phyloP scores from a whole-genome alignment of 2,113 vertebrate species.

The Pantherophis guttatus region DNA sequence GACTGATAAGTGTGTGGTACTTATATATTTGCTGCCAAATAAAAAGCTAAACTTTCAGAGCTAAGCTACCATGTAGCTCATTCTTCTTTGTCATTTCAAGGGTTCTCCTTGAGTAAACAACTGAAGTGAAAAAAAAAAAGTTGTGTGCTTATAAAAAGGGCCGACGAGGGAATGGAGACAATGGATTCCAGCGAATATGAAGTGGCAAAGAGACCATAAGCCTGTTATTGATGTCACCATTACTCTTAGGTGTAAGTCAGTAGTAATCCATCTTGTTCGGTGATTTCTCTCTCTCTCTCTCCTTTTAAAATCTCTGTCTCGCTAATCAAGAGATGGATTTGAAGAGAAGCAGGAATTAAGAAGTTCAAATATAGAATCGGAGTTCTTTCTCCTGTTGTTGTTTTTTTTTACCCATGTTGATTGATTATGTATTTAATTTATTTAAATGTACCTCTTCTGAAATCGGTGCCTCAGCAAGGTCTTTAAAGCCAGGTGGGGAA shows the following conservation, averaged over 20 bases:
- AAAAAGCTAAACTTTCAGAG: neutral
- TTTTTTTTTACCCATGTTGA: neutral
- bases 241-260: constrained; percentile 9
- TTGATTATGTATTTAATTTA: constrained; percentile 34
- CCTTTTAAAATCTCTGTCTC: constrained; percentile 34
- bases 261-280: constrained; percentile 40
- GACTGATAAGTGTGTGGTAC: neutral
- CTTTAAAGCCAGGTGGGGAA: neutral
- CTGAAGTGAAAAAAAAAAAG: neutral
- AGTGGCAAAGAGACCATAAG: neutral
- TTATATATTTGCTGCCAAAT: neutral
- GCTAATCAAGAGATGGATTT: constrained; percentile 43
- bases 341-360: constrained; percentile 15
- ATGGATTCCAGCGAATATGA: neutral
- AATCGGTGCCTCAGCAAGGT: neutral
- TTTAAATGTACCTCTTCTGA: neutral
- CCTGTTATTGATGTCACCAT: neutral
- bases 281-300: neutral
- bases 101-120: neutral
- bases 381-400: constrained; percentile 24
- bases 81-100: neutral
- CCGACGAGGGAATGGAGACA: neutral
- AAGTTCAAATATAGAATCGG: constrained; percentile 31
- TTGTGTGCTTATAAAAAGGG: neutral
- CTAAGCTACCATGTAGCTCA: neutral